Base-by-base conservation (phyloP, 30 jellyfish, hydroid and myxozoan genomes). In the Chrysaora quinquecirrha region DNA sequence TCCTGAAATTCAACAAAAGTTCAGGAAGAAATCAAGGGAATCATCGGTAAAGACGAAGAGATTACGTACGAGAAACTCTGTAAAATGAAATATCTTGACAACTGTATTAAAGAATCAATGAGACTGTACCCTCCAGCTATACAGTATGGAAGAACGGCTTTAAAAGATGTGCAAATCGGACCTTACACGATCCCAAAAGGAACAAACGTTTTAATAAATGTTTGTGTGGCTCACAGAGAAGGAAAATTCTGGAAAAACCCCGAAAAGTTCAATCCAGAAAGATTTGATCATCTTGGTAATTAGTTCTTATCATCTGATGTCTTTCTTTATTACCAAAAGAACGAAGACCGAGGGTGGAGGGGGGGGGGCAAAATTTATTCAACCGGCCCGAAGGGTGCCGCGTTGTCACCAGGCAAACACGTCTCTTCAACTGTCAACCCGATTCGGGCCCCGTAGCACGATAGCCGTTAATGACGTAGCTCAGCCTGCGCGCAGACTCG, bases 61-160 rank as follows among this genome's bases (percentile, higher is more conserved):
- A 2, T n/a, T 52, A 10, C 68, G 3, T 21, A 10, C 28, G 68
- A 52, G 24, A 52, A 52, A 21, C 52, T 65, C 24, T 24, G 29
- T 24, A 27, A 71, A 28, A 16, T 71, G 83, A 71, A 71, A 73
- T 32, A 23, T 16, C 35, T 71, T 12, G 83, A 71, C 27, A 35
- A 48, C 46, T 43, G 68, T 14, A 71, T 71, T 19, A 71, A 71
- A 46, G 83, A 71, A 28, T 31, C 83, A 20, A 46, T 71, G 83
- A 38, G 68, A 16, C 46, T 38, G 38, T 71, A 71, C 71, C 83
- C 68, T 14, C 63, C 83, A n/a, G 83, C 83, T 20, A 21, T 49
- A 18, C 70, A 33, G 32, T 14, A 19, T 30, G 78, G 78, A 27
- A 23, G 78, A 66, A 29, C 23, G 11, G 18, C 60, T n/a, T 6